Evolutionary conservation across 2,113 vertebrate species (phyloP).

Genomic region (Motacilla tschutschensis): DNA sequence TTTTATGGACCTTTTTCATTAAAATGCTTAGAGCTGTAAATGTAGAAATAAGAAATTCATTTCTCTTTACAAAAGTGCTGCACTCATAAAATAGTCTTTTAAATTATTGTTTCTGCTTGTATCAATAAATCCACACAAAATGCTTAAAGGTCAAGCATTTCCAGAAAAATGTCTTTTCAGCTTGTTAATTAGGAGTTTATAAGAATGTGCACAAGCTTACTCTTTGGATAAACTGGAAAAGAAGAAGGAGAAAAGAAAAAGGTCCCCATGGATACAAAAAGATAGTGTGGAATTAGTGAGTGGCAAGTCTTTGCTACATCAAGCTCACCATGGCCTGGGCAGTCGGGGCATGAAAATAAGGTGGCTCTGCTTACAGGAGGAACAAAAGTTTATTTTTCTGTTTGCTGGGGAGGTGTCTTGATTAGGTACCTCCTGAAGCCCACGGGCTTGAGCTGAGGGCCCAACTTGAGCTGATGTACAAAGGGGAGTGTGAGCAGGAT

Average conservation of each 20-base stretch:
- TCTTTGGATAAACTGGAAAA: constrained; percentile 23
- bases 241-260: background rate
- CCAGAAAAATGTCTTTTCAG: constrained; percentile 47
- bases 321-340: background rate
- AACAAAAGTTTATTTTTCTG: background rate
- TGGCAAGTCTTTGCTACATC: background rate
- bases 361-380: background rate
- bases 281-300: background rate
- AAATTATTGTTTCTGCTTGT: constrained; percentile 55
- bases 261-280: background rate
- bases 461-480: background rate
- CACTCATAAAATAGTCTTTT: constrained; percentile 44
- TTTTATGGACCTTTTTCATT: constrained; percentile 56
- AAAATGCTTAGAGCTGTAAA: constrained; percentile 61
- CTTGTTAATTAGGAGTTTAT: constrained; percentile 57
- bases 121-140: constrained; percentile 40
- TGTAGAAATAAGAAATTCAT: constrained; percentile 55
- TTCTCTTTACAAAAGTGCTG: constrained; percentile 52
- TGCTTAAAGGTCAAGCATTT: constrained; percentile 60
- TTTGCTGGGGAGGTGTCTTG: background rate
- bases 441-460: background rate
- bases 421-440: background rate
- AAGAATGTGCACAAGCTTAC: background rate
- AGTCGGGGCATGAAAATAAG: background rate
- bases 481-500: background rate